Conservation (phyloP, 2,797 vertebrate genomes). For the Valencia hispanica region DNA sequence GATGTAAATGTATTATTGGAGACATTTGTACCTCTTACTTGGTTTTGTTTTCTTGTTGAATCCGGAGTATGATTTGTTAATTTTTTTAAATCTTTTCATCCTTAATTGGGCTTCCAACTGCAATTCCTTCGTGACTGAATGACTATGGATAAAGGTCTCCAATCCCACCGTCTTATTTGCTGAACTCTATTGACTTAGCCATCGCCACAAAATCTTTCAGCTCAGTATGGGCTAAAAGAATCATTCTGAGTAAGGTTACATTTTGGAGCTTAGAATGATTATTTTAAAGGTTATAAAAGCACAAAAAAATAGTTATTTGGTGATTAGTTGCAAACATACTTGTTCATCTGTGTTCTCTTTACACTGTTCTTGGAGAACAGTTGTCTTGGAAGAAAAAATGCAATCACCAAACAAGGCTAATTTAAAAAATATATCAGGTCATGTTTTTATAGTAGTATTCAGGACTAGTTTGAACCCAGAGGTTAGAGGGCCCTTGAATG, state of each 20-base stretch:
- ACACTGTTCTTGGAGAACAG: conserved; percentile 54
- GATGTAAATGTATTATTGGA: conserved; percentile 67
- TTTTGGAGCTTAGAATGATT: conserved; percentile 53
- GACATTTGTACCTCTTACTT: conserved; percentile 63
- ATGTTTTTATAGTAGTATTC: conserved; percentile 52
- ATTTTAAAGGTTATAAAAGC: conserved; percentile 41
- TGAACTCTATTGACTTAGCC: conserved; percentile 80
- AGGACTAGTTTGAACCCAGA: conserved; percentile 60
- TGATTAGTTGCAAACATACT: conserved; percentile 54
- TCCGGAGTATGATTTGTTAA: conserved; percentile 57
- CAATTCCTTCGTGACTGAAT: conserved; percentile 74
- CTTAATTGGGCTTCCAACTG: conserved; percentile 75
- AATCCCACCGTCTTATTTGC: conserved; percentile 88
- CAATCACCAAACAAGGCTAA: conserved; percentile 37
- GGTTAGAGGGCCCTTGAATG: conserved; percentile 73
- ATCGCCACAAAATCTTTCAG: conserved; percentile 69
- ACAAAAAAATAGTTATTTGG: conserved; percentile 43
- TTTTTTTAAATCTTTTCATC: conserved; percentile 74
- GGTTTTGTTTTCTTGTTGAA: conserved; percentile 73
- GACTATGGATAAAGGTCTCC: conserved; percentile 82
- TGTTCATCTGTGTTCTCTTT: conserved; percentile 55
- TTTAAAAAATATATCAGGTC: conserved; percentile 36
- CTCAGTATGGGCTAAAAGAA: conserved; percentile 62
- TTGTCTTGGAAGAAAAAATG: conserved; percentile 43
- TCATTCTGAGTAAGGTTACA: conserved; percentile 51